Conservation (phyloP, 2,113 vertebrate species). For the Phylloscopus whistleri region DNA sequence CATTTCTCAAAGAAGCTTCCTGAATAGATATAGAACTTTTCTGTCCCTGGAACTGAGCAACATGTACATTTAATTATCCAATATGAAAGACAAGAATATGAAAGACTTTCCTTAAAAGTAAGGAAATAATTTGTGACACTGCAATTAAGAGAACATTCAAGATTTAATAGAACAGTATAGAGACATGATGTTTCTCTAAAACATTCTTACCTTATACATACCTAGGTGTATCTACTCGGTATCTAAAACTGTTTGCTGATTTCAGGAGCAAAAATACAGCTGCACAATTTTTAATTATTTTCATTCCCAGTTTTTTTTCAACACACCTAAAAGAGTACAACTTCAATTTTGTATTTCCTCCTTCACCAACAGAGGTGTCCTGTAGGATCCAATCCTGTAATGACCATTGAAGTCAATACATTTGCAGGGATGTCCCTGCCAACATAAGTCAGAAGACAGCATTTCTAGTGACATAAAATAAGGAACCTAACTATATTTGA, state of each 20-base stretch:
- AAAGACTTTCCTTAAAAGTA: background rate
- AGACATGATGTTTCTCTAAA: background rate
- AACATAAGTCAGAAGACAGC: background rate
- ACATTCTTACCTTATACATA: background rate
- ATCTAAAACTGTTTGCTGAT: background rate
- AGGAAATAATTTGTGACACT: background rate
- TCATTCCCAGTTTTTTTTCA: background rate
- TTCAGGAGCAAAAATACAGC: background rate
- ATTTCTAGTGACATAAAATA: background rate
- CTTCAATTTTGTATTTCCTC: background rate
- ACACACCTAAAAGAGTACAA: background rate
- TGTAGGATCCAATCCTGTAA: background rate
- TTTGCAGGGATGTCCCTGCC: background rate
- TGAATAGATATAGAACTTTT: background rate
- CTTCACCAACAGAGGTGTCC: background rate
- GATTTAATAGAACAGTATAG: background rate
- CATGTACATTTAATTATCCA: background rate
- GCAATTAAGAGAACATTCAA: background rate
- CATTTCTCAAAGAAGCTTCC: background rate
- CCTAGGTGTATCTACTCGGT: background rate
- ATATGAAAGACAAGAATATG: background rate
- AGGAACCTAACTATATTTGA: background rate
- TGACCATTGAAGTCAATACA: background rate
- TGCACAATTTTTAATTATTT: background rate
- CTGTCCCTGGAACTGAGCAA: background rate